Conservation (phyloP, 2,113 vertebrate species). For the Paratilapia polleni region DNA sequence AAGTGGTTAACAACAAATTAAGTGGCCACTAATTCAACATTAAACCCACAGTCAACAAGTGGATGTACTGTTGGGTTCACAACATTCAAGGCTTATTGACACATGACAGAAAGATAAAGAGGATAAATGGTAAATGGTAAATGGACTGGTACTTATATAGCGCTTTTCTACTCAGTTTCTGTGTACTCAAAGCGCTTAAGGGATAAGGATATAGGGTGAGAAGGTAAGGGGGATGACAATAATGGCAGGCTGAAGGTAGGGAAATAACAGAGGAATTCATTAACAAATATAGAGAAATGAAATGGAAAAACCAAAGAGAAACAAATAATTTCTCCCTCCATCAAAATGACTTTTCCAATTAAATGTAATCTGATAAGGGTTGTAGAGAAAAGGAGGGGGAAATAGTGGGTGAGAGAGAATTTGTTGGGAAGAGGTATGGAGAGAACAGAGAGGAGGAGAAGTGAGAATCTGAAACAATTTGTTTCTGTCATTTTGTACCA, state of each 20-base stretch:
- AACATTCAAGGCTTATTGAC: slow-evolving; percentile 1
- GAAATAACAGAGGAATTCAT: slow-evolving; percentile 24
- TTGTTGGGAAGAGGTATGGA: background rate
- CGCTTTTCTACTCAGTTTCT: no score
- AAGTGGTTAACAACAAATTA: slow-evolving; percentile 1
- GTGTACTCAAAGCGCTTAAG: no score
- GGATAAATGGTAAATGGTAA: no score
- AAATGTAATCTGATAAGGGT: slow-evolving; percentile 10
- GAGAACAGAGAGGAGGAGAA: background rate
- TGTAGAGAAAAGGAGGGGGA: background rate
- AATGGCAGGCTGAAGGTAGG: background rate
- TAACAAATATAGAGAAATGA: background rate
- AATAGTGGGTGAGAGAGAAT: background rate
- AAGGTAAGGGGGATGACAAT: slow-evolving; percentile 18
- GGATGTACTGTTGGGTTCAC: background rate
- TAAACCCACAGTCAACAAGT: slow-evolving; percentile 61
- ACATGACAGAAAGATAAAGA: background rate
- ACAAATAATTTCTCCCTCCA: background rate
- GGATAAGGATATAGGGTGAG: slow-evolving; percentile 13
- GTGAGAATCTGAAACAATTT: slow-evolving; percentile 34
- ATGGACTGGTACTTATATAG: no score
- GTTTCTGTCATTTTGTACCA: slow-evolving; percentile 59
- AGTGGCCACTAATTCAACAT: slow-evolving; percentile 60
- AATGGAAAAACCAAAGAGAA: background rate
- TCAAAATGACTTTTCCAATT: slow-evolving; percentile 27